Evolutionary conservation across 2,797 vertebrate genomes (phyloP), one percentile per base, ranked within the genome.

Genomic region (Tolypeutes matacus): DNA sequence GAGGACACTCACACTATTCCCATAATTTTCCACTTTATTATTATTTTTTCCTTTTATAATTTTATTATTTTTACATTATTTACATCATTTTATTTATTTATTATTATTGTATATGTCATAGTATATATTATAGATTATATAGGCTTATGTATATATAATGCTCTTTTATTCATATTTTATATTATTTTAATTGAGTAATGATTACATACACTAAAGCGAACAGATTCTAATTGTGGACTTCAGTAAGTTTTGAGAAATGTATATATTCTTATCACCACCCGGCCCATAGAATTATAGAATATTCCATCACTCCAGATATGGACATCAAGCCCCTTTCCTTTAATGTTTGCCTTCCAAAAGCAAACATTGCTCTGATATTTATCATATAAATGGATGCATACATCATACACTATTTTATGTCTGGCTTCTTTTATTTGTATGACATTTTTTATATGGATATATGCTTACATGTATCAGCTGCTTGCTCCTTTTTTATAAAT

Each of bases 231-330:
- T 13, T 17, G 0, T 17, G 56, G 78, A 75, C 25, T 39, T 84
- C 4, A 25, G 2, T 31, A 25, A 36, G 36, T 25, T 78, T 49
- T 75, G 34, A 10, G 9, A 77, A 62, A 81, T 27, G 1, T 3
- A 4, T 69, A 20, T 18, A 25, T 27, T 7, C 21, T 65, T 18
- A 70, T 49, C 17, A 36, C 6, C 13, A 39, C 3, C 36, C 14
- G 34, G 10, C 29, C 18, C 25, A 62, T 9, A 8, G 25, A 0
- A 0, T 21, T 31, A 10, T 1, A 29, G n/a, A 9, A 49, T 46
- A 4, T 67, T 34, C 56, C 5, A 0, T 36, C 9, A 3, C 6
- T 20, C 2, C 2, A 21, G 15, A 27, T 25, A 11, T 0, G 0
- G 11, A 56, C 25, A 9, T 46, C 34, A 25, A 12, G 3, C 27